Evolutionary conservation across 2,797 vertebrate genomes (phyloP).

Genomic region (Hemibagrus guttatus): DNA sequence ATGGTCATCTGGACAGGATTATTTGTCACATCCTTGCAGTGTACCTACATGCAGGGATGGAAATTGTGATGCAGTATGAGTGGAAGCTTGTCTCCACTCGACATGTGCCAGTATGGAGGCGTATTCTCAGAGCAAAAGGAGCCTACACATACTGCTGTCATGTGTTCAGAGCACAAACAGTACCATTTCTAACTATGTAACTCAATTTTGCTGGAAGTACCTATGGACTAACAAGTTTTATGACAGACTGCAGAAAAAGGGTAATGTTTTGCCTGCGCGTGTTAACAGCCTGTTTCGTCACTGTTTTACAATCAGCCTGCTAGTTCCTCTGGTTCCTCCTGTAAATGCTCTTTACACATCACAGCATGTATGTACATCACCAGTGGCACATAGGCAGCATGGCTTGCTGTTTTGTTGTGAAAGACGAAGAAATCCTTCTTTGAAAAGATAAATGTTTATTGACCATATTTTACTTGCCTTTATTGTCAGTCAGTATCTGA

Average conservation of each 20-base stretch:
- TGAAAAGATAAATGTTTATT: slow-evolving; percentile 9
- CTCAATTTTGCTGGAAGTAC: neutral
- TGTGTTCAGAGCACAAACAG: neutral
- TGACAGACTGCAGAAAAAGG: slow-evolving; percentile 14
- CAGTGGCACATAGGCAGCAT: neutral
- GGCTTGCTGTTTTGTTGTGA: neutral
- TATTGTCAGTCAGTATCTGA: slow-evolving; percentile 15
- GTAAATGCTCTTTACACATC: neutral
- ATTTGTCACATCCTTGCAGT: neutral
- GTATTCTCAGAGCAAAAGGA: slow-evolving; percentile 15
- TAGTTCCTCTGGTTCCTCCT: neutral
- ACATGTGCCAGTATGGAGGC: slow-evolving; percentile 33
- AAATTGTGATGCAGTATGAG: neutral
- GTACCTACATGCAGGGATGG: slow-evolving; percentile 1
- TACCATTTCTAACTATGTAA: slow-evolving; percentile 15
- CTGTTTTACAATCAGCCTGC: neutral
- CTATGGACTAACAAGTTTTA: neutral
- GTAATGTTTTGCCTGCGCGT: neutral
- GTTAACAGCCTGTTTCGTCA: neutral
- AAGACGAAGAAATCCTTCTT: neutral
- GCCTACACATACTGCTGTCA: slow-evolving; percentile 18
- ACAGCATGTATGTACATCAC: neutral
- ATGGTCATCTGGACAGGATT: neutral
- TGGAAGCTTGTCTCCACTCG: slow-evolving; percentile 15
- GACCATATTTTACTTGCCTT: neutral